Conservation (phyloP, 2,888 invertebrate genomes). For the Rutpela maculata region DNA sequence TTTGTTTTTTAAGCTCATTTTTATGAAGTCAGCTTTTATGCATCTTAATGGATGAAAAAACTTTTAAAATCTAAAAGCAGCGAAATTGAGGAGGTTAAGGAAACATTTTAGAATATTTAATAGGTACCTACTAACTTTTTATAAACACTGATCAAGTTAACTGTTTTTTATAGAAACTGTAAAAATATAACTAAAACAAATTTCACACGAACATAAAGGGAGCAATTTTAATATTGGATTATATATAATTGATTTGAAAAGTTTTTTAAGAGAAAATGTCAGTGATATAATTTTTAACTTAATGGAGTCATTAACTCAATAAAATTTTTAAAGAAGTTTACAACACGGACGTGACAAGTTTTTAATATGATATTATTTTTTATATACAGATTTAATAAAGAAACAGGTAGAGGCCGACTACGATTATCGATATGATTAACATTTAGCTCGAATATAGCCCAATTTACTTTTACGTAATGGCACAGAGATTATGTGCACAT, state of each 20-base stretch:
- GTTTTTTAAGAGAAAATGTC: background rate
- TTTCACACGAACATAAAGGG: background rate
- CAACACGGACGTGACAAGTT: background rate
- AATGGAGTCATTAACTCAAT: background rate
- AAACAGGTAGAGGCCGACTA: too few species aligned
- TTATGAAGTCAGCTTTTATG: conserved; percentile 1
- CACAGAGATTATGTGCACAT: too few species aligned
- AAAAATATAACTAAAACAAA: background rate
- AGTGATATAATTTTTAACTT: background rate
- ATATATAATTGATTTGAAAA: background rate
- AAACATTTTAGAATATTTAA: conserved; percentile 12
- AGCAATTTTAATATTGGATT: background rate
- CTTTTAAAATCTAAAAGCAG: background rate
- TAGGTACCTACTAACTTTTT: conserved; percentile 17
- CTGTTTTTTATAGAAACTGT: background rate
- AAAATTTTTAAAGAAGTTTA: background rate
- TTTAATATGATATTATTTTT: background rate
- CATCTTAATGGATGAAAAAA: conserved; percentile 24
- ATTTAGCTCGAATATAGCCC: too few species aligned
- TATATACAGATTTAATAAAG: background rate
- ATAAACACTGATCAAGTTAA: conserved; percentile 5
- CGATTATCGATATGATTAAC: too few species aligned
- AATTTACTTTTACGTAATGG: too few species aligned
- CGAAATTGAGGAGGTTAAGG: background rate
- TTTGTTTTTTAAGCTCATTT: background rate